Conservation (phyloP, 2,888 invertebrate genomes). For the Tanypteryx hageni region DNA sequence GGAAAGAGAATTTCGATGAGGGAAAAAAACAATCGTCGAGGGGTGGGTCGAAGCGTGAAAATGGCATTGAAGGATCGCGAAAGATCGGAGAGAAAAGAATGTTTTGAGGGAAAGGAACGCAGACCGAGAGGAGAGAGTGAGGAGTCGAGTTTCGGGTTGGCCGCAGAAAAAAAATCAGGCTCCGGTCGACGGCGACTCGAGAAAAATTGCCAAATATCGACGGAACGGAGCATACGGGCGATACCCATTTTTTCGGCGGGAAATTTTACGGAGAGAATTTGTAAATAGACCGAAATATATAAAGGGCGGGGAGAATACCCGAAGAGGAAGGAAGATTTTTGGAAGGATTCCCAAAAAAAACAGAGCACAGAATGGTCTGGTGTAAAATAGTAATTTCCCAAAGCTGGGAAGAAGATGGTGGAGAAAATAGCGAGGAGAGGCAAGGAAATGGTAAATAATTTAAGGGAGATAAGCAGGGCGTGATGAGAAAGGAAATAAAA, state of each 20-base stretch:
- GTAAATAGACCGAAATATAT: not conserved
- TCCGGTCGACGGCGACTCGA: not conserved
- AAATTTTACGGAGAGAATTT: too few species aligned
- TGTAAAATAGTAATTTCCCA: not conserved
- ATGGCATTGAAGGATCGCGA: not conserved
- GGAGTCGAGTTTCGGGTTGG: not conserved
- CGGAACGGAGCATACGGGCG: not conserved
- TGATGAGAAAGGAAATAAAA: conserved; percentile 32
- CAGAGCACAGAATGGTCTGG: too few species aligned
- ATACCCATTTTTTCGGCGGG: too few species aligned
- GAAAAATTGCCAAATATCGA: not conserved
- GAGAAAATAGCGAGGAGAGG: not conserved
- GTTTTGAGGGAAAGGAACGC: not conserved
- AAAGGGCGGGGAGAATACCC: not conserved
- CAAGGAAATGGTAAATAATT: not conserved
- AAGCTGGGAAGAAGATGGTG: not conserved
- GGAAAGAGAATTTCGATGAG: not conserved
- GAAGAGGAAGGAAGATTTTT: not conserved
- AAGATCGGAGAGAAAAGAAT: not conserved
- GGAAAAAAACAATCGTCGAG: not conserved
- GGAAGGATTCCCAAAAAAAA: too few species aligned
- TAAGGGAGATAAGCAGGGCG: not conserved
- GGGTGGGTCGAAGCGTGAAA: not conserved
- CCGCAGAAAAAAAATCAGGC: not conserved
- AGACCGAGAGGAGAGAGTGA: too few species aligned